Percentiles rank a stretch among this genome's conserved stretches.
Conservation (phyloP, 2,888 invertebrate species). For the Gonocerus acuteangulatus region DNA sequence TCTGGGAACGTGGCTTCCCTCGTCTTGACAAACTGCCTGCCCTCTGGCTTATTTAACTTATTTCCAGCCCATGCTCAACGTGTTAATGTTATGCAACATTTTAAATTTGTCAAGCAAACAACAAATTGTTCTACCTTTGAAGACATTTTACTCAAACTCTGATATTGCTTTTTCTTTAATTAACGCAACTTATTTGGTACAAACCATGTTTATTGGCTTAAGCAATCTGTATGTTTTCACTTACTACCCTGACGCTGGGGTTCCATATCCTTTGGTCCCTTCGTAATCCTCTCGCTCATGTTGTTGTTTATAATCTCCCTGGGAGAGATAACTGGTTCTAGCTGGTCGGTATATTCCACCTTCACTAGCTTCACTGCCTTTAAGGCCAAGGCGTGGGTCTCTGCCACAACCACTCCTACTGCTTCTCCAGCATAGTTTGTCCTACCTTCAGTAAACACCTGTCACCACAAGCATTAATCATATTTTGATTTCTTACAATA, state of each 20-base stretch:
- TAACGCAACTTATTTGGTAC: no score
- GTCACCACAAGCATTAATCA: neutral
- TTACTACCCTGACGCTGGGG: slow-evolving; percentile 28
- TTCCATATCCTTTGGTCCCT: slow-evolving; percentile 28
- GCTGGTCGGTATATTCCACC: slow-evolving; percentile 48
- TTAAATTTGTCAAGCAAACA: no score
- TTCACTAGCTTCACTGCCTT: slow-evolving; percentile 53
- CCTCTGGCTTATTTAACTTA: no score
- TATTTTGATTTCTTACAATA: neutral
- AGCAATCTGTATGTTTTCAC: no score
- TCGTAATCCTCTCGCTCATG: slow-evolving; percentile 32
- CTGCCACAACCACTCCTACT: slow-evolving; percentile 64
- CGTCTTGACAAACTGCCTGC: no score
- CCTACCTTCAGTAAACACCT: slow-evolving; percentile 36
- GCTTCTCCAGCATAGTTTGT: slow-evolving; percentile 65
- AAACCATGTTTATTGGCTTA: no score
- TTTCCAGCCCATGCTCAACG: no score
- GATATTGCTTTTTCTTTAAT: no score
- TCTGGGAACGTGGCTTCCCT: no score
- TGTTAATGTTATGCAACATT: no score
- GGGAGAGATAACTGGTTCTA: slow-evolving; percentile 39
- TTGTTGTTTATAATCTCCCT: slow-evolving; percentile 33
- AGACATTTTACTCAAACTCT: no score
- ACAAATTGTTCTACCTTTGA: no score
- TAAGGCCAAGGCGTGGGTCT: slow-evolving; percentile 51